Conservation (phyloP, 2,888 invertebrate genomes). For the Caenorhabditis sp. region DNA sequence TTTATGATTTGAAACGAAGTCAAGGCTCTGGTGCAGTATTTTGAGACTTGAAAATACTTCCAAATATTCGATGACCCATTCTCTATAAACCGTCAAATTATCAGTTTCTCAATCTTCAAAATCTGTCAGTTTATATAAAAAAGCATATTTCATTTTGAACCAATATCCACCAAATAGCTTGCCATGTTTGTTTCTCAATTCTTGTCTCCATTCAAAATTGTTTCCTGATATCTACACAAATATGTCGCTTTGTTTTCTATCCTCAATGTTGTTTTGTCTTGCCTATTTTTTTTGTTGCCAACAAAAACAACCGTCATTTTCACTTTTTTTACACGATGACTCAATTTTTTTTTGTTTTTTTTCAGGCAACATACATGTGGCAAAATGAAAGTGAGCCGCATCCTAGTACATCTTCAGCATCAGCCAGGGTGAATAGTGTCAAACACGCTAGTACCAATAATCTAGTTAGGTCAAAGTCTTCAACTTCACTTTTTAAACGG, state of each 20-base stretch:
- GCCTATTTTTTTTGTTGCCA: neutral
- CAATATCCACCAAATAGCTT: neutral
- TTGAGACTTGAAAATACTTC: too few relatives aligned
- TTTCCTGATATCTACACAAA: constrained; percentile 1
- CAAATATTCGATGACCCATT: too few relatives aligned
- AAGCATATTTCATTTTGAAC: neutral
- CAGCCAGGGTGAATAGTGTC: constrained; percentile 9
- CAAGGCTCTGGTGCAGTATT: too few relatives aligned
- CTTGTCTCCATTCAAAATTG: neutral
- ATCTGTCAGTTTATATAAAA: too few relatives aligned
- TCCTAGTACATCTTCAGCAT: constrained; percentile 26
- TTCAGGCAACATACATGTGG: constrained; percentile 21
- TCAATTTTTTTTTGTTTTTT: neutral
- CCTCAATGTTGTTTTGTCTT: neutral
- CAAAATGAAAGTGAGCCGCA: constrained; percentile 22
- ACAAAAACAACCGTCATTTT: too few relatives aligned
- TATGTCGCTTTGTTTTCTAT: neutral
- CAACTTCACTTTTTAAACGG: constrained; percentile 37
- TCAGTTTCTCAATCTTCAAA: too few relatives aligned
- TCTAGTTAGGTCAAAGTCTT: constrained; percentile 24
- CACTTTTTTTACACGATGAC: too few relatives aligned
- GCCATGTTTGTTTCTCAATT: neutral
- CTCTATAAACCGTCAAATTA: too few relatives aligned
- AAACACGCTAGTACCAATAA: constrained; percentile 29
- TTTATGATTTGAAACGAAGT: too few relatives aligned